Percentiles rank a stretch among this genome's conserved stretches.
Evolutionary conservation across 2,113 vertebrate species (phyloP).

Genomic region (Glaucomys volans): DNA sequence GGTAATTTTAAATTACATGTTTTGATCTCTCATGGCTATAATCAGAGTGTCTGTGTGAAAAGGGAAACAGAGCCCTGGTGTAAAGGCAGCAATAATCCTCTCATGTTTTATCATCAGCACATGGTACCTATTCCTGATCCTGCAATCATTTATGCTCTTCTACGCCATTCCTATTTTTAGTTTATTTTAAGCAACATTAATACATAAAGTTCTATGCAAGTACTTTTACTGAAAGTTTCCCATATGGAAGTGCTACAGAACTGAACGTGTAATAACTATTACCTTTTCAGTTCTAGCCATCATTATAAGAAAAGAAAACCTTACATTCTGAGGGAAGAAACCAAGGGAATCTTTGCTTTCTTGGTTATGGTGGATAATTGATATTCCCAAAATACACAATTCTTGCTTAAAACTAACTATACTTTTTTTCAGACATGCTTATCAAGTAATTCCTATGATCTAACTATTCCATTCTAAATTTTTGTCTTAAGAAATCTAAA

Average conservation of each 20-base stretch:
- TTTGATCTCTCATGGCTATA: slow-evolving; percentile 9
- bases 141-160: background rate
- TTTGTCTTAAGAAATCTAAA: slow-evolving; percentile 9
- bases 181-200: slow-evolving; percentile 33
- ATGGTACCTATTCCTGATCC: background rate
- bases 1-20: slow-evolving; percentile 38
- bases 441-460: background rate
- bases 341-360: background rate
- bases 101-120: background rate
- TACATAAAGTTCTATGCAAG: background rate
- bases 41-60: background rate
- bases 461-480: slow-evolving; percentile 3
- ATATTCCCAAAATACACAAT: background rate
- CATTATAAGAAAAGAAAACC: background rate
- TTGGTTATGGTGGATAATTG: background rate
- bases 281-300: background rate
- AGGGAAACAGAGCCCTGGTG: background rate
- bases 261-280: background rate
- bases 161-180: background rate
- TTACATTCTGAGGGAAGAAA: background rate
- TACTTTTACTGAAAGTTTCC: slow-evolving; percentile 38
- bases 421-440: background rate
- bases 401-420: background rate
- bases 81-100: background rate
- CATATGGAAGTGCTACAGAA: background rate